These are phyloP conservation scores for Helogale parvula DNA, from an alignment of 2,113 vertebrate species.

Conservation along the genomic window DNA sequence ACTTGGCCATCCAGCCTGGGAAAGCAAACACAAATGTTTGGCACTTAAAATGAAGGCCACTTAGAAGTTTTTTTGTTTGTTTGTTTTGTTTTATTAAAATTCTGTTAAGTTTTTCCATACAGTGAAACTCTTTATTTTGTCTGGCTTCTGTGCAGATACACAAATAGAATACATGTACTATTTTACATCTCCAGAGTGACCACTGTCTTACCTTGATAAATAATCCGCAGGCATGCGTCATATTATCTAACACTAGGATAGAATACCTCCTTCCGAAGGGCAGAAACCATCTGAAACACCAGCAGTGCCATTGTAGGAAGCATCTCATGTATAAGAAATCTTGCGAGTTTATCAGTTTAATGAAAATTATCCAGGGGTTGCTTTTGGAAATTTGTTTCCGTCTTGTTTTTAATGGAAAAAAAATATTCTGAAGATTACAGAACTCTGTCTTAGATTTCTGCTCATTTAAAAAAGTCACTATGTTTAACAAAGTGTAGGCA, in stretches of 20 bases:
- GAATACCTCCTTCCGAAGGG: neutral
- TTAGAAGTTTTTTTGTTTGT: neutral
- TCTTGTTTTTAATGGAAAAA: constrained; percentile 53
- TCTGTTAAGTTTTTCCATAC: neutral
- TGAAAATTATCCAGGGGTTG: constrained; percentile 32
- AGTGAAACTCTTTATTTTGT: neutral
- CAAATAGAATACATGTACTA: neutral
- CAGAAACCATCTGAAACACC: neutral
- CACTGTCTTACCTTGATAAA: neutral
- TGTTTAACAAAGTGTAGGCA: neutral
- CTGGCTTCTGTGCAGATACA: neutral
- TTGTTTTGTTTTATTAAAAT: constrained; percentile 23
- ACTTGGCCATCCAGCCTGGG: constrained; percentile 63
- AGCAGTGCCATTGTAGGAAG: neutral
- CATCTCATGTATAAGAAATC: neutral
- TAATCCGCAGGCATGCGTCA: neutral
- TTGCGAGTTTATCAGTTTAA: constrained; percentile 33
- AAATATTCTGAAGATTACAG: constrained; percentile 39
- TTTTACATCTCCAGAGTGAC: neutral
- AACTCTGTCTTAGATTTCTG: constrained; percentile 57
- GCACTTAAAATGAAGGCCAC: neutral
- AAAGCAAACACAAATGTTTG: neutral
- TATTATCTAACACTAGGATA: neutral
- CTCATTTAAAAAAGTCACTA: constrained; percentile 29
- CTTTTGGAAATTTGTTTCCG: constrained; percentile 40